Base-by-base conservation (phyloP, 1,140 invertebrate genomes). In the Pseudomyrmex gracilis region DNA sequence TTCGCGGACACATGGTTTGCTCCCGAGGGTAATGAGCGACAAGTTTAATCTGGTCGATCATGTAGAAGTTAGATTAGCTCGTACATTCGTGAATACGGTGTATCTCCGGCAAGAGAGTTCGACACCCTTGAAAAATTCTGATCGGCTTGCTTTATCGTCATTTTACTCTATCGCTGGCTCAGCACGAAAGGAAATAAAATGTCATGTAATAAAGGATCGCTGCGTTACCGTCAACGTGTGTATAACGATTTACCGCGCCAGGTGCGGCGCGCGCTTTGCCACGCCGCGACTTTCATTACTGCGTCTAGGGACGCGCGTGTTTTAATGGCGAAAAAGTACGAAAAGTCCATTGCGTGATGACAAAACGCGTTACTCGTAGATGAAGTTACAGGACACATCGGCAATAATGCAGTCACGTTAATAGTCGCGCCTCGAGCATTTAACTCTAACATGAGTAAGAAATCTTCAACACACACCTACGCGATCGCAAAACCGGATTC, bases 11-110 rank as follows among this genome's bases (percentile, higher is more conserved):
- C 83, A 85, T 77, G 67, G 70, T 70, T 85, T 47, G 80, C 45
- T 87, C 86, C 87, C 61, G 22, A 57, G 77, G 24, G 85, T 85
- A 88, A 88, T 85, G 82, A 89, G 85, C 66, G 76, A 73, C 85
- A 89, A 20, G 68, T 86, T 89, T 84, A 89, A 83, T 89, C 84
- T 45, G 63, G 66, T 87, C 34, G 85, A 85, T 89, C 88, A 89
- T 85, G 88, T 89, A 80, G 74, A 77, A 71, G 76, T 77, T 89
- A 57, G 85, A 89, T 89, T 89, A 87, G 82, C 57, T 57, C 82
- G 74, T 34, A 57, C 71, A 70, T 24, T 45, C n/a, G 10, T 82
- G 84, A 84, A 84, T 82, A 84, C 87, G 53, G 7, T 34, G 20
- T 80, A 83, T 74, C 61, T 85, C 78, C 34, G 87, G 78, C 58